Base-by-base conservation (phyloP, 2,888 invertebrate genomes). In the Ectemnius cavifrons region DNA sequence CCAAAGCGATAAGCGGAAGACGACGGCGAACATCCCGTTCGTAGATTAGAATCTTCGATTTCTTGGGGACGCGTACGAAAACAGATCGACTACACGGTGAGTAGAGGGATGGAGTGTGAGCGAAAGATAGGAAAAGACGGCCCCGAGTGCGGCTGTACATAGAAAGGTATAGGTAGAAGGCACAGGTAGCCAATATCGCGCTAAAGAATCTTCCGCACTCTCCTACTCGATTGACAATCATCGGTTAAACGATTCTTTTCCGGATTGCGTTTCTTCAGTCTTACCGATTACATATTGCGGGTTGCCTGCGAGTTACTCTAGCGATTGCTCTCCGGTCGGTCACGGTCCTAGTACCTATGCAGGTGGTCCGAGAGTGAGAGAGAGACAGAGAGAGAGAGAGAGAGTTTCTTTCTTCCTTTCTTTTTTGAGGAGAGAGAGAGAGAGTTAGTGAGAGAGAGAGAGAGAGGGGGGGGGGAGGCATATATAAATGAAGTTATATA, bases 111-210 rank as follows among this genome's bases (percentile, higher is more conserved):
- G 28, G 59, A 37, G 37, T 52, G 52, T 16, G 23, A 14, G 46
- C 63, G 75, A 59, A 68, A 84, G 80, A 73, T 71, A 68, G 79
- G 74, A 77, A 64, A 77, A 64, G 71, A 80, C 79, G 81, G 75
- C 83, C 77, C 81, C 85, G 84, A 87, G 77, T 78, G 81, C 81
- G 85, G 76, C 80, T 79, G 46, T 57, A 76, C 76, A 85, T 81
- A 86, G 77, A 23, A 3, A 85, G 79, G 79, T 84, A 86, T 82
- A 84, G 85, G 82, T 81, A 80, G 84, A 82, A 87, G 86, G 84
- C 84, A 86, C 77, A 87, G 84, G 81, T 86, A 87, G 86, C 84
- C 84, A 85, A 82, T 84, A 70, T 68, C 66, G 70, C 66, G 73
- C 69, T 75, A 77, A 73, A 70, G 62, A 78, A 76, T 60, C 60